Percentiles rank a stretch among this genome's conserved stretches.
Evolutionary conservation across 64 coral and sea anemone genomes (phyloP).

Genomic region (Stichodactyla helianthus): DNA sequence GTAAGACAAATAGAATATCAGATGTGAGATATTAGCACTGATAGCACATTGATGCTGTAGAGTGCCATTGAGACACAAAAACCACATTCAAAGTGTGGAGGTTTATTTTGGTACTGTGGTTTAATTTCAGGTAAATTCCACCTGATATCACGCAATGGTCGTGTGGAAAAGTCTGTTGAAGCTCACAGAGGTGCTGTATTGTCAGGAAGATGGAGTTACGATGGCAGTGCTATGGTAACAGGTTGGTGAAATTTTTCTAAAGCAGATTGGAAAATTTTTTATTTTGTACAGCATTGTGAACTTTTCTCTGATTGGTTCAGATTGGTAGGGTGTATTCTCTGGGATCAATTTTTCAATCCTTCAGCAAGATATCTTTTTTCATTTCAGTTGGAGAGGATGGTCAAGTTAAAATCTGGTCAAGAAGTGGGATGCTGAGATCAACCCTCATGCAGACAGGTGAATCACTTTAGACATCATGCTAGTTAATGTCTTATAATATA

Average conservation of each 20-base stretch:
- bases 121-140: slow-evolving; percentile 89
- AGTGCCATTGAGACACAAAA: background rate
- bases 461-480: background rate
- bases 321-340: too few species aligned
- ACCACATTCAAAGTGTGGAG: background rate
- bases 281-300: too few species aligned
- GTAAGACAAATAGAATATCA: slow-evolving; percentile 19
- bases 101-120: background rate
- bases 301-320: too few species aligned
- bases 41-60: background rate
- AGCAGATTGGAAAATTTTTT: background rate
- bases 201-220: slow-evolving; percentile 93
- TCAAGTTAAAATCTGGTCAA: slow-evolving; percentile 97
- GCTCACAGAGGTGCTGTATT: slow-evolving; percentile 95
- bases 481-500: background rate
- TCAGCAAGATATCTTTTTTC: background rate
- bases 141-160: slow-evolving; percentile 89
- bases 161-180: slow-evolving; percentile 94
- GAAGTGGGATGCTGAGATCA: slow-evolving; percentile 97
- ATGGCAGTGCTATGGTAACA: slow-evolving; percentile 94
- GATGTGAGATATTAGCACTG: background rate
- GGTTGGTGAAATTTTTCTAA: slow-evolving; percentile 31
- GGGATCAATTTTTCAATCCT: background rate
- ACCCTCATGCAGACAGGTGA: slow-evolving; percentile 90
- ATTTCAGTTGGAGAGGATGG: slow-evolving; percentile 93